phyloP scores from a whole-genome alignment of 1,140 invertebrate species.

The Trialeurodes vaporariorum region DNA sequence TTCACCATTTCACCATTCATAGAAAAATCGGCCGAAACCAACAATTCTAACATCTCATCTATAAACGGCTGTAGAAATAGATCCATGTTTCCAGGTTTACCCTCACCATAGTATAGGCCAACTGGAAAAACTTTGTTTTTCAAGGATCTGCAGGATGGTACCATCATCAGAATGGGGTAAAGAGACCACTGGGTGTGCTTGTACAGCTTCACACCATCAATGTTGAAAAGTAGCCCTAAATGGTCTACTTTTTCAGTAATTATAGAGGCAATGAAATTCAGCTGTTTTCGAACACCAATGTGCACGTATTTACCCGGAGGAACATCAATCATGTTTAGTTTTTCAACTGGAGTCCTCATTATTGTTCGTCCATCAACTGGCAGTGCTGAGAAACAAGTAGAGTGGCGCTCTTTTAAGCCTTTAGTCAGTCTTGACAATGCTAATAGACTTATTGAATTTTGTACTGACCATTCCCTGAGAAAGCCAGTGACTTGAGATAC shows the following conservation, averaged over 20 bases:
- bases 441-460: neutral
- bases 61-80: neutral
- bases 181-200: neutral
- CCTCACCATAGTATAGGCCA: neutral
- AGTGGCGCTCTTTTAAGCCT: neutral
- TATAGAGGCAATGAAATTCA: neutral
- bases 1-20: neutral
- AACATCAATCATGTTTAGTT: neutral
- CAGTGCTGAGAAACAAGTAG: neutral
- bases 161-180: neutral
- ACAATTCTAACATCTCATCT: neutral
- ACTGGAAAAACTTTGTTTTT: neutral
- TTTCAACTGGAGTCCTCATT: neutral
- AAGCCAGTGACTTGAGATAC: neutral
- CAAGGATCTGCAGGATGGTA: neutral
- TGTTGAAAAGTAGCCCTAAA: neutral
- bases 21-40: neutral
- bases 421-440: neutral
- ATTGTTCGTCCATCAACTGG: neutral
- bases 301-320: neutral
- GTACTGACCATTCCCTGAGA: neutral
- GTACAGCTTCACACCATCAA: neutral
- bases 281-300: neutral
- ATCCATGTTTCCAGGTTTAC: neutral
- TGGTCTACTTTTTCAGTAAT: neutral